Base-by-base conservation (phyloP, 2,888 invertebrate genomes). In the Stenolophus ochropezus region DNA sequence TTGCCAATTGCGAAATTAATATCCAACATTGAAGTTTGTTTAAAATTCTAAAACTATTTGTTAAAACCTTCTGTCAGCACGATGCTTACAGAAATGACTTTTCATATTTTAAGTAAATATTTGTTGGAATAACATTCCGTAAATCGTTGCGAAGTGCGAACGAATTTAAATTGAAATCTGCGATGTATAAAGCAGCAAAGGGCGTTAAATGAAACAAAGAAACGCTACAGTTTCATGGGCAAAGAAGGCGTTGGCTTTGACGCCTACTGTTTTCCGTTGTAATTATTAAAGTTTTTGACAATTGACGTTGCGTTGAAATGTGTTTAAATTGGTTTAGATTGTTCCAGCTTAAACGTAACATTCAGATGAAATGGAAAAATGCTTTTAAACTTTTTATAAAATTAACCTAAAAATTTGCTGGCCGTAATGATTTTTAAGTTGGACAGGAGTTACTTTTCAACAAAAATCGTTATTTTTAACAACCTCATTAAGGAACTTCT, bases 401-500 rank as follows among this genome's bases (percentile, higher is more conserved):
- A 49, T 73, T 73, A 47, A 49, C 23, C 6, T 47, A 21, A 23
- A 73, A 73, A 73, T 14, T 18, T 69, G 18, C 18, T n/a, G 18
- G 5, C 18, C 33, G n/a, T 23, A 73, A 73, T 73, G 21, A 73
- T 73, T 49, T 49, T 47, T 73, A 49, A 73, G 73, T 73, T 73
- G 49, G 47, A 73, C 73, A 73, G 11, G 27, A 47, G 73, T 73
- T 71, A 27, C 65, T 65, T 65, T 69, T 69, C 42, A 69, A 69
- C 69, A 69, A 69, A 69, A 33, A 69, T 69, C 69, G 69, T 73
- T 49, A 73, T 73, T 49, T 47, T 73, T 73, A 73, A 73, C 42
- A 73, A 49, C 23, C 73, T 73, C 73, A 73, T 73, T 73, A 73
- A n/a, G 49, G 49, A 49, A 69, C 16, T 65, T 27, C 33, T 69